Evolutionary conservation across 2,888 invertebrate genomes (phyloP), one percentile per base, ranked within the genome.

Genomic region (Philereme transversata): DNA sequence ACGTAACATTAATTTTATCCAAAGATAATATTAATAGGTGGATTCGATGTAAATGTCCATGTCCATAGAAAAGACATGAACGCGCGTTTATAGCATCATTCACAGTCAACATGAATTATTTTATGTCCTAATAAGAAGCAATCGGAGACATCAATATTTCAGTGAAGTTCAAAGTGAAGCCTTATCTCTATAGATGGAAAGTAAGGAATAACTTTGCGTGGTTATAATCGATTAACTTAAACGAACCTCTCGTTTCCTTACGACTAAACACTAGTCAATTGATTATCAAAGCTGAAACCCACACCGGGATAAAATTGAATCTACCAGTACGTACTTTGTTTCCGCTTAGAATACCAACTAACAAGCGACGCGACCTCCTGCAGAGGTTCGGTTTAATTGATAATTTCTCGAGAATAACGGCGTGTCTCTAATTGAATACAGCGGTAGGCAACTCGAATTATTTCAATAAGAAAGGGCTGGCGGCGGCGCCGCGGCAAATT

Each of bases 401-500:
- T 83, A 80, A 83, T 79, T 78, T 79, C 77, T 69, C 64, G 59
- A 71, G 74, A 76, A 74, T 83, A 84, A 83, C 81, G 79, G 83
- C 73, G 74, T 71, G 73, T 76, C 75, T 81, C 84, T 87, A 87
- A 89, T 89, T 88, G 86, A 67, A 68, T 68, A 67, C 82, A 82
- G 76, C 76, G 79, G 84, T 81, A 83, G 82, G 49, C 71, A 74
- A 76, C 72, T 80, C 76, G 81, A 83, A 86, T 87, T 82, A 87
- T 87, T 84, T 82, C 82, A 84, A 86, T 86, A 83, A 87, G 86
- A 85, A 86, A 86, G 79, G 81, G 83, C 81, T 80, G 77, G 78
- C 82, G 67, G 77, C 86, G 88, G 87, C 87, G 86, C 83, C 83
- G 80, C 73, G 79, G 87, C 88, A 87, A 89, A 90, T 90, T 90